A percentile compares a stretch with the other conserved stretches of the same genome.
Conservation (phyloP, 2,888 invertebrate species). For the Monopis laevigella region DNA sequence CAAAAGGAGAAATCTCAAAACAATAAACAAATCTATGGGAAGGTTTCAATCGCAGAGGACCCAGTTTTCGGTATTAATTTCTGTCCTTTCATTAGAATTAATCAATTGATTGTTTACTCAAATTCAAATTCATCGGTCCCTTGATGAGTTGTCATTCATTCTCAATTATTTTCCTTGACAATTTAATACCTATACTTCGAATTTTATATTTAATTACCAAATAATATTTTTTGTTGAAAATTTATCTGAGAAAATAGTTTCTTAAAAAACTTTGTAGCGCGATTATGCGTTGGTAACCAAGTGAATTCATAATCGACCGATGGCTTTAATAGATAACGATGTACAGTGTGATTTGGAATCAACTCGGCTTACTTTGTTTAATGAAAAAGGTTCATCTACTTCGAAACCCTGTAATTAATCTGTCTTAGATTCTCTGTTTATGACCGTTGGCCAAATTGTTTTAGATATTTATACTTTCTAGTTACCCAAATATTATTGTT, state of each 20-base stretch:
- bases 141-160: constrained; percentile 11
- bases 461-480: constrained; percentile 6
- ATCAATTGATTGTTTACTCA: constrained; percentile 29
- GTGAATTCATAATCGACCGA: constrained; percentile 20
- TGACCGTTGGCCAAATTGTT: background rate
- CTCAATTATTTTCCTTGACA: background rate
- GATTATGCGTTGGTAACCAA: too few relatives aligned
- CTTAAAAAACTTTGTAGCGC: too few relatives aligned
- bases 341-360: constrained; percentile 17
- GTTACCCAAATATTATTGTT: constrained; percentile 5
- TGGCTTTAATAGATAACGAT: constrained; percentile 37
- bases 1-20: constrained; percentile 25
- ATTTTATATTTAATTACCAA: background rate
- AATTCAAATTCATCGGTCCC: constrained; percentile 9
- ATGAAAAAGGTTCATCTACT: background rate
- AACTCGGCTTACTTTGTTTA: background rate
- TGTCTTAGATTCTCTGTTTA: background rate
- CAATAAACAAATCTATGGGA: constrained; percentile 22
- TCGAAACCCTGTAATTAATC: constrained; percentile 4
- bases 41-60: constrained; percentile 20
- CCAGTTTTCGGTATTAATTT: constrained; percentile 22
- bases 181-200: background rate
- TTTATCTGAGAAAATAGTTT: too few relatives aligned
- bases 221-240: too few relatives aligned
- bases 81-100: constrained; percentile 28